Percentiles rank a stretch among this genome's conserved stretches.
Evolutionary conservation across 1,140 invertebrate species (phyloP).

Genomic region (Varroa destructor): DNA sequence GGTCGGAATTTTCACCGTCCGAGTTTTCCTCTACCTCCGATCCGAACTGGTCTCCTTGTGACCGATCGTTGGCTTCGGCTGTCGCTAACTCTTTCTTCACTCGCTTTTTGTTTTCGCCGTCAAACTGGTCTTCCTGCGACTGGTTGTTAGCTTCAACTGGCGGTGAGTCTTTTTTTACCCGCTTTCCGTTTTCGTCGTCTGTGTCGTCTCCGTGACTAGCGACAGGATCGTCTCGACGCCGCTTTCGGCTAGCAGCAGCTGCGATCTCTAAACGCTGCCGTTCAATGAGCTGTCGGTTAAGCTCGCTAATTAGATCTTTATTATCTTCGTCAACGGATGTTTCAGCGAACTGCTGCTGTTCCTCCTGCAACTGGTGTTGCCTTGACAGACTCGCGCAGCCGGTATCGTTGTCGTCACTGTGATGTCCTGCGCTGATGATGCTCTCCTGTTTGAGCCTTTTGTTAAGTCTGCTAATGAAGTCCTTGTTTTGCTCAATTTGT

Average conservation of each 20-base stretch:
- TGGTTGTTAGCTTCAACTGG: not conserved
- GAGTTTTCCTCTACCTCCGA: conserved; percentile 15
- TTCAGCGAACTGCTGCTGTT: conserved; percentile 15
- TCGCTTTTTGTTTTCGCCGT: not conserved
- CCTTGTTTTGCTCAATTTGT: conserved; percentile 5
- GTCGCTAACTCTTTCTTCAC: not conserved
- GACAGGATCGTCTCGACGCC: not conserved
- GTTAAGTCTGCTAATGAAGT: conserved; percentile 17
- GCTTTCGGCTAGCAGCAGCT: not conserved
- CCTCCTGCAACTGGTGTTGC: conserved; percentile 28
- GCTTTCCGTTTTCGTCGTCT: not conserved
- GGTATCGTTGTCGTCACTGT: conserved; percentile 32
- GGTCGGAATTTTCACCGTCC: conserved; percentile 30
- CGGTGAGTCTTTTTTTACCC: too few relatives aligned
- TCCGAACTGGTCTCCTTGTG: not conserved
- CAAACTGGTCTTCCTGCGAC: not conserved
- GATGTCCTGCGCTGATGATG: conserved; percentile 3
- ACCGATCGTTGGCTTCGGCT: not conserved
- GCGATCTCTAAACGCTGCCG: not conserved
- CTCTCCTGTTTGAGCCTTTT: not conserved
- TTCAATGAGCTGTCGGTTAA: not conserved
- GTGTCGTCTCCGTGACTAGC: not conserved
- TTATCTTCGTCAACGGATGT: not conserved
- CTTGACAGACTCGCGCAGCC: conserved; percentile 32
- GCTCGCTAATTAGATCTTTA: too few relatives aligned